A percentile compares a stretch with the other conserved stretches of the same genome.
These are phyloP conservation scores for Tribolium freemani DNA, from an alignment of 2,888 invertebrate species.

Conservation along the genomic window DNA sequence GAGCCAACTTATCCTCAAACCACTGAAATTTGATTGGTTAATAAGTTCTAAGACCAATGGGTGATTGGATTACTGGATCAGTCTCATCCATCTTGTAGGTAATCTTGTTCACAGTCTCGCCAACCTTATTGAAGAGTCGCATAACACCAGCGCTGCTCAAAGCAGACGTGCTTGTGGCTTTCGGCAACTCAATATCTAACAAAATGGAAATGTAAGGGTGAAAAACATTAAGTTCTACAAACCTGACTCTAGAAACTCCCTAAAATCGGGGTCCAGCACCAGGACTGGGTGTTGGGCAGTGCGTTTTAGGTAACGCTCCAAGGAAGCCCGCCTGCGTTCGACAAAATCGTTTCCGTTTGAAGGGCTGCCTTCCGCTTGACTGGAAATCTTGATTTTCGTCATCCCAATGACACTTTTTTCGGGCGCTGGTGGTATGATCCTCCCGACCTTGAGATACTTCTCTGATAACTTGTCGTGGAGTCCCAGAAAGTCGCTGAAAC, in stretches of 20 bases:
- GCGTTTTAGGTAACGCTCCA: constrained; percentile 92
- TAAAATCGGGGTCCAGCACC: constrained; percentile 93
- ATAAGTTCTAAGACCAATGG: background rate
- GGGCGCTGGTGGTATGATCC: constrained; percentile 97
- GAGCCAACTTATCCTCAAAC: constrained; percentile 97
- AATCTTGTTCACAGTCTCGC: constrained; percentile 98
- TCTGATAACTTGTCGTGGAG: constrained; percentile 94
- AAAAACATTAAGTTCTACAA: background rate
- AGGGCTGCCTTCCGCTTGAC: constrained; percentile 74
- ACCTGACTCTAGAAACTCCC: constrained; percentile 88
- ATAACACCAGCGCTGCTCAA: constrained; percentile 96
- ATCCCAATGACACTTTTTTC: constrained; percentile 97
- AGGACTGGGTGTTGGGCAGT: constrained; percentile 90
- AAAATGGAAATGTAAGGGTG: background rate
- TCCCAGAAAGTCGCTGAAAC: constrained; percentile 98
- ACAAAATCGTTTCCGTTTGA: constrained; percentile 84
- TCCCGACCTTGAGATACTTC: constrained; percentile 91
- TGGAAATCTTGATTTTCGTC: constrained; percentile 95
- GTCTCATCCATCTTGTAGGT: constrained; percentile 99
- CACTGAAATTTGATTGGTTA: constrained; percentile 74
- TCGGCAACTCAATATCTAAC: constrained; percentile 89
- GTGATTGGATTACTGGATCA: constrained; percentile 83
- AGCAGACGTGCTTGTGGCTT: constrained; percentile 95
- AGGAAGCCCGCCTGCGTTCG: constrained; percentile 88
- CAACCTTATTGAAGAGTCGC: constrained; percentile 94